phyloP scores from a whole-genome alignment of 2,797 vertebrate genomes.

The Synanceia verrucosa region DNA sequence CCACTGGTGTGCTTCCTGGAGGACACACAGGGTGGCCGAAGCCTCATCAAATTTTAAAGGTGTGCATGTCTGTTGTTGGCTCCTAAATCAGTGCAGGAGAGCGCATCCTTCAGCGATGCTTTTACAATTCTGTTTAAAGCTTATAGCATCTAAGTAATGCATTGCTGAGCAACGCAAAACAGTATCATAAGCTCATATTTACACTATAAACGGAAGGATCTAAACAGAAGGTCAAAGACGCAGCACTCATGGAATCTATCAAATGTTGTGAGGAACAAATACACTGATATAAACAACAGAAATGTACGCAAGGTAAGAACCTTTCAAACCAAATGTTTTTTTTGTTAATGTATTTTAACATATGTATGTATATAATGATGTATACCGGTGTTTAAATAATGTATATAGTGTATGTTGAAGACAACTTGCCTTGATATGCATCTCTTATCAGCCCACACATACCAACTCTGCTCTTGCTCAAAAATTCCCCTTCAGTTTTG shows the following conservation, averaged over 20 bases:
- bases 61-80: neutral
- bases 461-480: slow-evolving; percentile 20
- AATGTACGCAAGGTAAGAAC: neutral
- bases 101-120: neutral
- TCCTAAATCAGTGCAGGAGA: neutral
- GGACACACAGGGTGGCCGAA: neutral
- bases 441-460: slow-evolving; percentile 6
- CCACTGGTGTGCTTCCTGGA: neutral
- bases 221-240: neutral
- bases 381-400: neutral
- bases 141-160: neutral
- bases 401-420: neutral
- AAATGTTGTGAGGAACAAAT: neutral
- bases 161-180: neutral
- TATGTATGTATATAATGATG: neutral
- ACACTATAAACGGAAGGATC: neutral
- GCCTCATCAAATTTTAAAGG: neutral
- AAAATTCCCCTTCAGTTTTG: slow-evolving; percentile 33
- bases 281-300: neutral
- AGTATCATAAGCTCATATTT: neutral
- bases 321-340: neutral
- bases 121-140: neutral
- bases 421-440: slow-evolving; percentile 4
- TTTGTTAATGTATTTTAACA: neutral
- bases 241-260: neutral